Evolutionary conservation across 2,797 vertebrate genomes (phyloP).

Genomic region (Sebastes iracundus): DNA sequence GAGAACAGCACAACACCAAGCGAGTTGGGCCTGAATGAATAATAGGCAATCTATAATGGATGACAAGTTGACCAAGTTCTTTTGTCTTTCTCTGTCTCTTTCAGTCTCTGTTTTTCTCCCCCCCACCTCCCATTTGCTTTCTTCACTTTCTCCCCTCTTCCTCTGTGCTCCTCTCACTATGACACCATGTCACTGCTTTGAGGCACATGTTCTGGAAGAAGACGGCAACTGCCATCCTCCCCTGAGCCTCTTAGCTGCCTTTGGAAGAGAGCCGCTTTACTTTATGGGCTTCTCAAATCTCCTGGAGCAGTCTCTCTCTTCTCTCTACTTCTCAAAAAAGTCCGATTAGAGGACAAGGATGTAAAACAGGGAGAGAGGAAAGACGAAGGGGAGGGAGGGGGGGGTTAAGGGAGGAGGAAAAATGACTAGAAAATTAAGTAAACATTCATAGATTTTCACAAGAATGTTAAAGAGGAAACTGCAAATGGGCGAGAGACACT

Average conservation of each 20-base stretch:
- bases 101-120: neutral
- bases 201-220: slow-evolving; percentile 74
- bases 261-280: slow-evolving; percentile 70
- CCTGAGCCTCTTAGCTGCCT: slow-evolving; percentile 76
- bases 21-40: slow-evolving; percentile 71
- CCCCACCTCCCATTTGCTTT: neutral
- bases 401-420: neutral
- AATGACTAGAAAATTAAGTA: neutral
- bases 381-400: neutral
- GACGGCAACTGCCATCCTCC: slow-evolving; percentile 67
- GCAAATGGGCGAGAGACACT: slow-evolving; percentile 22
- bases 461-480: slow-evolving; percentile 6
- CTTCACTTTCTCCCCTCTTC: slow-evolving; percentile 14
- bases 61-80: slow-evolving; percentile 75
- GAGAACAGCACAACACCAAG: slow-evolving; percentile 39
- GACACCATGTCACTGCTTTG: slow-evolving; percentile 76
- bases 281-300: slow-evolving; percentile 72
- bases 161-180: slow-evolving; percentile 47
- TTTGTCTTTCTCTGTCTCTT: slow-evolving; percentile 13
- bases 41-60: slow-evolving; percentile 76
- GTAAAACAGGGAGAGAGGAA: slow-evolving; percentile 38
- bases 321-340: slow-evolving; percentile 49
- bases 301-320: slow-evolving; percentile 56
- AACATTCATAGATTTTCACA: slow-evolving; percentile 16
- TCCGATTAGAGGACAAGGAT: slow-evolving; percentile 63